Evolutionary conservation across 1,140 invertebrate genomes (phyloP).

Genomic region (Drosophila burlai): DNA sequence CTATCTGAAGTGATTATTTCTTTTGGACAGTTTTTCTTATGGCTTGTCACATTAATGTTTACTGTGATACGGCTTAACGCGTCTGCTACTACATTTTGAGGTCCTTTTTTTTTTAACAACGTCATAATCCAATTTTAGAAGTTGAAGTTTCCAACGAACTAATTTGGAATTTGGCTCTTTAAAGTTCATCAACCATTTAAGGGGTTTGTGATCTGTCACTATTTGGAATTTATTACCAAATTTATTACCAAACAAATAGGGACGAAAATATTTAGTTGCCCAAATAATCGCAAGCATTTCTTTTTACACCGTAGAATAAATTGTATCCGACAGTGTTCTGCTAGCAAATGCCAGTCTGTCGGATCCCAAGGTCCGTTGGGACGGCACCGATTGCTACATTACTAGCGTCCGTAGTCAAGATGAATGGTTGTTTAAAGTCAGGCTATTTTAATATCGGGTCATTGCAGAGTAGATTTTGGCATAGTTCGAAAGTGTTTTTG

Average conservation of each 20-base stretch:
- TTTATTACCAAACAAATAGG: background rate
- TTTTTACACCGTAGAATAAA: conserved; percentile 24
- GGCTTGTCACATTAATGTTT: too few relatives aligned
- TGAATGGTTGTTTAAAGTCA: background rate
- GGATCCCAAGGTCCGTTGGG: too few relatives aligned
- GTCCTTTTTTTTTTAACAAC: too few relatives aligned
- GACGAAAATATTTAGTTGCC: background rate
- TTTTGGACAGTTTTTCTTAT: too few relatives aligned
- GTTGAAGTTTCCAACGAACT: too few relatives aligned
- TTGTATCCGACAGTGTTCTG: background rate
- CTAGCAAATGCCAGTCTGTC: conserved; percentile 11
- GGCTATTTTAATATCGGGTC: background rate
- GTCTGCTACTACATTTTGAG: too few relatives aligned
- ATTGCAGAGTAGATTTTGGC: background rate
- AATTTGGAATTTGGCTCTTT: background rate
- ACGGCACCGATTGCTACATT: background rate
- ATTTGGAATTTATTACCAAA: background rate
- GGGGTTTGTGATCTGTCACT: background rate
- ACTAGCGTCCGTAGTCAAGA: background rate
- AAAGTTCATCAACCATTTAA: background rate
- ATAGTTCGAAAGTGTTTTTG: background rate
- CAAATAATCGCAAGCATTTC: conserved; percentile 14
- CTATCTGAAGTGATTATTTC: too few relatives aligned
- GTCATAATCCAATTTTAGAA: too few relatives aligned
- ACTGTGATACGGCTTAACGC: too few relatives aligned